Conservation (phyloP, 2,797 vertebrate species). For the Botia almorhae region DNA sequence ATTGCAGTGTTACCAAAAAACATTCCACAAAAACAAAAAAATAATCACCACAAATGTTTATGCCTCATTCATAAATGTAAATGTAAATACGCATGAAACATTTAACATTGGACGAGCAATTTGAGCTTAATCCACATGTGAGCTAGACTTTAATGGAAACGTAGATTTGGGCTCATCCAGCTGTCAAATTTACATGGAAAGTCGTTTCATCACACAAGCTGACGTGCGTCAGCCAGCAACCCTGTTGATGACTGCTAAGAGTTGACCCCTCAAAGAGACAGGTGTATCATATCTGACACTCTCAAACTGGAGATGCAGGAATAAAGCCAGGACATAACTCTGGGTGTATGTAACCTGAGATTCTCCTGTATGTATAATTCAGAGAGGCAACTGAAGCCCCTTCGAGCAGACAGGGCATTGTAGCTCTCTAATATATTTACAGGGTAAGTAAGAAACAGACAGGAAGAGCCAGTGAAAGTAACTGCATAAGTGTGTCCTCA, state of each 20-base stretch:
- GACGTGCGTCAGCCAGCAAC: slow-evolving; percentile 60
- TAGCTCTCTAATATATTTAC: too few relatives aligned
- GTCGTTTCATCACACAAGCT: slow-evolving; percentile 63
- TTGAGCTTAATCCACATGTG: too few relatives aligned
- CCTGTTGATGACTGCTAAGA: slow-evolving; percentile 55
- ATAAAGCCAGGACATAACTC: slow-evolving; percentile 59
- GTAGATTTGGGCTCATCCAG: slow-evolving; percentile 39
- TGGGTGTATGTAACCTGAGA: slow-evolving; percentile 60
- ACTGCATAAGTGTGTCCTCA: slow-evolving; percentile 15
- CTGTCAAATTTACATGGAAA: slow-evolving; percentile 60
- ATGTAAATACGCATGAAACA: neutral
- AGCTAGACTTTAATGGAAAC: neutral
- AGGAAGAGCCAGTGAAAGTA: slow-evolving; percentile 51
- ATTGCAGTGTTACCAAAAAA: too few relatives aligned
- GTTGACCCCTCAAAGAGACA: slow-evolving; percentile 63
- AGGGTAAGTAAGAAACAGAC: slow-evolving; percentile 34
- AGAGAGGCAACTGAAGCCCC: neutral
- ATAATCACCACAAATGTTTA: neutral
- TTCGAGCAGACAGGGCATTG: slow-evolving; percentile 18
- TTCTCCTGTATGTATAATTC: neutral
- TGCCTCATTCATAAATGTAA: neutral
- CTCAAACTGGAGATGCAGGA: slow-evolving; percentile 55
- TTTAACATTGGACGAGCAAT: neutral
- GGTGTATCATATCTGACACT: slow-evolving; percentile 64
- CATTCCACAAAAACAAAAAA: too few relatives aligned